These are phyloP conservation scores for Pseudomyrmex sp. DNA, from an alignment of 1,140 invertebrate genomes.

Conservation along the genomic window DNA sequence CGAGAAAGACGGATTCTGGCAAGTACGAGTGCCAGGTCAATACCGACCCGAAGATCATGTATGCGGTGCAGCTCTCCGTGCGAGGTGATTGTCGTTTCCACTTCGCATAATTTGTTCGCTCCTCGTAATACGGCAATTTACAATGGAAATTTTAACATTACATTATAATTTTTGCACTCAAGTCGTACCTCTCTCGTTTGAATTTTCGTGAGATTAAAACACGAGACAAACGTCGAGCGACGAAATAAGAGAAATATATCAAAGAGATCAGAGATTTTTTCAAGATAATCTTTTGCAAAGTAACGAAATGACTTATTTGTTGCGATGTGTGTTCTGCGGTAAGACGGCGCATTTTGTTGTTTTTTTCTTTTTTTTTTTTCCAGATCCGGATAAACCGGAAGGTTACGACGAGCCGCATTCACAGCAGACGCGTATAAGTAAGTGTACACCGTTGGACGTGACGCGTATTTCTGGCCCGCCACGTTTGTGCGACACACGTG, in stretches of 20 bases:
- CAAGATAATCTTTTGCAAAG: neutral
- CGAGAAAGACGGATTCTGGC: constrained; percentile 88
- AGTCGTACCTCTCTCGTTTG: neutral
- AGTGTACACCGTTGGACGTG: constrained; percentile 66
- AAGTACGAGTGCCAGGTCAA: constrained; percentile 93
- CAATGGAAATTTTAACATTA: neutral
- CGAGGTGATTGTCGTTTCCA: constrained; percentile 84
- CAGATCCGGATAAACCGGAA: constrained; percentile 82
- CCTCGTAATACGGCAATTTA: constrained; percentile 10
- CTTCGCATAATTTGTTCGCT: constrained; percentile 19
- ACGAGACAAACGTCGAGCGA: neutral
- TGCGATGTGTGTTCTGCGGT: too few relatives aligned
- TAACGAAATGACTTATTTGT: neutral
- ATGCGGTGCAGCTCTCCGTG: constrained; percentile 88
- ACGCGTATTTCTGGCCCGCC: constrained; percentile 55
- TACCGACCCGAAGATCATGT: constrained; percentile 92
- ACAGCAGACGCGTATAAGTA: constrained; percentile 83
- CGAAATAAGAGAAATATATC: neutral
- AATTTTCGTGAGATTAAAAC: constrained; percentile 10
- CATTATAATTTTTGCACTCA: neutral
- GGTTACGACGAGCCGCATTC: constrained; percentile 82
- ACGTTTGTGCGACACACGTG: constrained; percentile 22
- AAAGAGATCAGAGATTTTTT: too few relatives aligned
- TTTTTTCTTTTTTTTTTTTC: constrained; percentile 51
- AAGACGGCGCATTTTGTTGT: neutral